phyloP scores from a whole-genome alignment of 1,140 invertebrate species.

The Drosophila bifasciata region DNA sequence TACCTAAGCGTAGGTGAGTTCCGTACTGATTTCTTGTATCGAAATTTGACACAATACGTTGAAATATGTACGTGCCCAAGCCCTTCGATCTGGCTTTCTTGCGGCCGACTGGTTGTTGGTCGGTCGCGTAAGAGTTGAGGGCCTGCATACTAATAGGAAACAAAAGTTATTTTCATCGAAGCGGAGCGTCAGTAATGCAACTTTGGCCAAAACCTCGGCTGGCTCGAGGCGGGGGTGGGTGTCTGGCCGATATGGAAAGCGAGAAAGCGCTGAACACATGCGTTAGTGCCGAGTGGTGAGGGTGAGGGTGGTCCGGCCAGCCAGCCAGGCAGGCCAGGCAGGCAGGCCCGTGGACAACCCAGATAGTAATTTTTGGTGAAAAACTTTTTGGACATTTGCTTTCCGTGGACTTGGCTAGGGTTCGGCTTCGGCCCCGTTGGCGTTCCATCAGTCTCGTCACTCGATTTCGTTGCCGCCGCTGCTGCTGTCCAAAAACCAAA shows the following conservation, averaged over 20 bases:
- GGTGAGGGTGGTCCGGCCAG: neutral
- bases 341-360: constrained; percentile 54
- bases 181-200: constrained; percentile 70
- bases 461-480: constrained; percentile 20
- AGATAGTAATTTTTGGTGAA: constrained; percentile 67
- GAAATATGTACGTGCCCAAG: constrained; percentile 70
- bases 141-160: constrained; percentile 66
- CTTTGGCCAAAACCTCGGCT: constrained; percentile 28
- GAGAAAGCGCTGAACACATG: constrained; percentile 63
- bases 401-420: constrained; percentile 52
- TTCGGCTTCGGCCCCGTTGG: constrained; percentile 47
- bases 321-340: neutral
- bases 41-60: constrained; percentile 80
- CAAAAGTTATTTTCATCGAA: constrained; percentile 73
- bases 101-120: constrained; percentile 28
- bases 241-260: constrained; percentile 70
- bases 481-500: constrained; percentile 66
- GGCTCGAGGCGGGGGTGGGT: constrained; percentile 17
- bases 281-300: neutral
- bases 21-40: constrained; percentile 82
- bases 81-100: constrained; percentile 72
- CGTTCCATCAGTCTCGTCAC: constrained; percentile 49
- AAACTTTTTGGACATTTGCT: constrained; percentile 73
- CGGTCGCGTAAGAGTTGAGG: constrained; percentile 69
- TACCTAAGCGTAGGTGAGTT: constrained; percentile 73